A percentile compares a stretch with the other conserved stretches of the same genome.
phyloP scores from a whole-genome alignment of 2,113 vertebrate species.

The Saccopteryx bilineata region DNA sequence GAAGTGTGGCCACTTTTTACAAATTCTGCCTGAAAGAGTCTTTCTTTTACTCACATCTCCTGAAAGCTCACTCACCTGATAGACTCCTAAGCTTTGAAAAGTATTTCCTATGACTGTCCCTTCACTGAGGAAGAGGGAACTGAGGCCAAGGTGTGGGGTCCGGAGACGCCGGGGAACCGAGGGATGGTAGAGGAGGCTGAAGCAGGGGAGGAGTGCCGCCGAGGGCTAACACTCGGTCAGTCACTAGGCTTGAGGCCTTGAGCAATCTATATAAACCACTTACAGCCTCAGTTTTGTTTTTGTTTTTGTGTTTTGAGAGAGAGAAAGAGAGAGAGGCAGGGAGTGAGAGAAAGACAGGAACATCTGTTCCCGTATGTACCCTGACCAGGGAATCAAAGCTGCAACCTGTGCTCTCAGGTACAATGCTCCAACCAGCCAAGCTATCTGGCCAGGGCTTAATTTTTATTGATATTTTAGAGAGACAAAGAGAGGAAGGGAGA shows the following conservation, averaged over 20 bases:
- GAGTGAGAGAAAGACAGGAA: no score
- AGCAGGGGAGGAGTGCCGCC: not conserved
- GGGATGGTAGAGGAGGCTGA: not conserved
- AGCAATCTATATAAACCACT: not conserved
- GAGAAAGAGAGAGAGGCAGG: no score
- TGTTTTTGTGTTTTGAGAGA: slow-evolving; percentile 25
- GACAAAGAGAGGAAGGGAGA: no score
- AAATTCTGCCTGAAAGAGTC: not conserved
- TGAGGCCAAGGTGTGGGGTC: not conserved
- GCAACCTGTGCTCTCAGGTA: no score
- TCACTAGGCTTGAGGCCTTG: not conserved
- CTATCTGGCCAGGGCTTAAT: no score
- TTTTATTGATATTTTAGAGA: no score
- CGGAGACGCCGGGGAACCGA: not conserved
- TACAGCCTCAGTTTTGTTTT: slow-evolving; percentile 6
- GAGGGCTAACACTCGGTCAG: not conserved
- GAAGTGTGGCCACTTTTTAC: slow-evolving; percentile 45
- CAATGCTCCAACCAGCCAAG: no score
- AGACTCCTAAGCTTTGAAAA: not conserved
- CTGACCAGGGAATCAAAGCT: no score
- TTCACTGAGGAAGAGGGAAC: not conserved
- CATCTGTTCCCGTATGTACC: no score
- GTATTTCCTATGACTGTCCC: not conserved
- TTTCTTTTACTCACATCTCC: not conserved
- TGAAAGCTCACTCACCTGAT: not conserved